These are phyloP conservation scores for Rhopalosiphum padi DNA, from an alignment of 1,140 invertebrate species.

Conservation along the genomic window DNA sequence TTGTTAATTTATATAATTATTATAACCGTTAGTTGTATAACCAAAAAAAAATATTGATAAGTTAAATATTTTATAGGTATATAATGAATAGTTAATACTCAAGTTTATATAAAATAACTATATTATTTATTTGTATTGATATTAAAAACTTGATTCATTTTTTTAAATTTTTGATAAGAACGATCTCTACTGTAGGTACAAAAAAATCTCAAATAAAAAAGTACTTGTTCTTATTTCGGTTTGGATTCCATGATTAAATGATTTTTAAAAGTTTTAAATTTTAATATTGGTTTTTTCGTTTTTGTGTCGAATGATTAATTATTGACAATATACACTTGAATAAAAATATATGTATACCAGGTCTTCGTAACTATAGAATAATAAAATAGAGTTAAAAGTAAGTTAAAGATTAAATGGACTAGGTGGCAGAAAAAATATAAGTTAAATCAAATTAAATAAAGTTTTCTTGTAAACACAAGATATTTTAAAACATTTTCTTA, in stretches of 20 bases:
- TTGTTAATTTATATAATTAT: too few species aligned
- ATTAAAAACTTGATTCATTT: too few species aligned
- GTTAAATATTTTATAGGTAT: too few species aligned
- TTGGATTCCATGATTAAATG: neutral
- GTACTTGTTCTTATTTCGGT: neutral
- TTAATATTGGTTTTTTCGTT: neutral
- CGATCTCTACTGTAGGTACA: neutral
- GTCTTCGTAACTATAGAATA: neutral
- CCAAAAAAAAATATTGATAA: too few species aligned
- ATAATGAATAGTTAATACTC: too few species aligned
- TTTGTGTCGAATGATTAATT: neutral
- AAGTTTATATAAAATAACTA: too few species aligned
- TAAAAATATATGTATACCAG: neutral
- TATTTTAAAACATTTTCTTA: conserved; percentile 14
- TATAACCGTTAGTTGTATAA: too few species aligned
- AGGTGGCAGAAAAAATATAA: neutral
- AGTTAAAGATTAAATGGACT: neutral
- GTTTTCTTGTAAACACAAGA: conserved; percentile 1
- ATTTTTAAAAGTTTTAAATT: conserved; percentile 5
- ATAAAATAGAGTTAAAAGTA: conserved; percentile 18
- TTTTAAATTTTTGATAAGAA: too few species aligned
- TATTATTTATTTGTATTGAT: too few species aligned
- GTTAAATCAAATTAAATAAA: conserved; percentile 15
- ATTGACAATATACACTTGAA: neutral
- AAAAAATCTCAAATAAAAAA: neutral